Evolutionary conservation across 2,888 invertebrate genomes (phyloP).

Genomic region (Dusona sp.): DNA sequence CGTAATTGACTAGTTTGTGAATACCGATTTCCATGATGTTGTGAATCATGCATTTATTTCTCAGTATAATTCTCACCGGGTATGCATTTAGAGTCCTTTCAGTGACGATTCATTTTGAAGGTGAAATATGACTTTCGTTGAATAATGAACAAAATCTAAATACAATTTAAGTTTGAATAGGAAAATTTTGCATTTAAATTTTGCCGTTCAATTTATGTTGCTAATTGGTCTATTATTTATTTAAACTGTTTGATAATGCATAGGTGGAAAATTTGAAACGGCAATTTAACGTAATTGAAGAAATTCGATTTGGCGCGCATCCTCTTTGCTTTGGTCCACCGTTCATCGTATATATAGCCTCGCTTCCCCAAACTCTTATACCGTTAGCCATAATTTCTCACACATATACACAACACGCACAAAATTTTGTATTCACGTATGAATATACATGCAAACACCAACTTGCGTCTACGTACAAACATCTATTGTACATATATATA

Average conservation of each 20-base stretch:
- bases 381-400: slow-evolving; percentile 1
- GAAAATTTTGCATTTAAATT: not conserved
- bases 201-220: not conserved
- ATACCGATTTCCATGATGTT: not conserved
- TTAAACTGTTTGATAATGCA: slow-evolving; percentile 23
- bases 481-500: slow-evolving; percentile 1
- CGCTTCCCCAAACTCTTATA: slow-evolving; percentile 5
- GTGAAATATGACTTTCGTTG: not conserved
- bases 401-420: slow-evolving; percentile 11
- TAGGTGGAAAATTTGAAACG: slow-evolving; percentile 21
- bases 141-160: not conserved
- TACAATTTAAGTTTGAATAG: not conserved
- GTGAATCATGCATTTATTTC: not conserved
- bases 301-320: slow-evolving; percentile 19
- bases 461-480: not conserved
- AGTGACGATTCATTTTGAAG: not conserved
- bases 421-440: slow-evolving; percentile 35
- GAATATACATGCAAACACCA: not conserved
- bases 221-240: slow-evolving; percentile 8
- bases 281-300: slow-evolving; percentile 29
- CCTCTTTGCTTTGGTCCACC: slow-evolving; percentile 2
- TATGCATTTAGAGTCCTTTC: not conserved
- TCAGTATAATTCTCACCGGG: not conserved
- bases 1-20: not conserved
- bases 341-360: not conserved